Percentiles rank a stretch among this genome's conserved stretches.
phyloP scores from a whole-genome alignment of 2,797 vertebrate genomes.

The Limosa lapponica region DNA sequence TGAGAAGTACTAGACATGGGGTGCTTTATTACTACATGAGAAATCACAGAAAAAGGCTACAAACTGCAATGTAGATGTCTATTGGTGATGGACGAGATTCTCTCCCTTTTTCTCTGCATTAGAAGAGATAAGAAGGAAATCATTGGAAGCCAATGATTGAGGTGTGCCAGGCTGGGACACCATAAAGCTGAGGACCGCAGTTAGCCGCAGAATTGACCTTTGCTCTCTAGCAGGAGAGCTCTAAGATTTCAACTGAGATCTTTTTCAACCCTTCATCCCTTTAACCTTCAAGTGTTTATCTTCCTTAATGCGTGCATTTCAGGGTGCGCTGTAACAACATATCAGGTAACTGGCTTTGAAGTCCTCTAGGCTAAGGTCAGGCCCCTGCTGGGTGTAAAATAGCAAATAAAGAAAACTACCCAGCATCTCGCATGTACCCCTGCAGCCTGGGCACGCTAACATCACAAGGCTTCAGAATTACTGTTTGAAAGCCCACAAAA shows the following conservation, averaged over 20 bases:
- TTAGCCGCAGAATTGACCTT: background rate
- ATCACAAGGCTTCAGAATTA: background rate
- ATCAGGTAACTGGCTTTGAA: background rate
- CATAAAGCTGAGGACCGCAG: background rate
- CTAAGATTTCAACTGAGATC: slow-evolving; percentile 13
- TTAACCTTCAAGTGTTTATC: slow-evolving; percentile 40
- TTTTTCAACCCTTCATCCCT: slow-evolving; percentile 19
- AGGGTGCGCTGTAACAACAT: background rate
- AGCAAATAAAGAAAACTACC: background rate
- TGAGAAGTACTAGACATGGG: background rate
- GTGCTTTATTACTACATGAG: background rate
- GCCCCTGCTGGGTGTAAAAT: background rate
- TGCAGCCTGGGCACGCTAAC: background rate
- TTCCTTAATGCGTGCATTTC: background rate
- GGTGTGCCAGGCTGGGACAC: background rate
- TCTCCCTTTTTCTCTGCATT: background rate
- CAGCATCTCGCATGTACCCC: background rate
- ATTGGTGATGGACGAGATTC: background rate
- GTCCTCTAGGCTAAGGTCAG: slow-evolving; percentile 3
- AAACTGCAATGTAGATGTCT: background rate
- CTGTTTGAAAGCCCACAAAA: background rate
- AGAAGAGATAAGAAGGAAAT: background rate
- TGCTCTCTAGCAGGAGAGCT: background rate
- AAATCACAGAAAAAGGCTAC: background rate
- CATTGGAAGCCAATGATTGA: background rate